Base-by-base conservation (phyloP, 37 sponge, comb jelly and placozoan species). In the Halichondria panicea region DNA sequence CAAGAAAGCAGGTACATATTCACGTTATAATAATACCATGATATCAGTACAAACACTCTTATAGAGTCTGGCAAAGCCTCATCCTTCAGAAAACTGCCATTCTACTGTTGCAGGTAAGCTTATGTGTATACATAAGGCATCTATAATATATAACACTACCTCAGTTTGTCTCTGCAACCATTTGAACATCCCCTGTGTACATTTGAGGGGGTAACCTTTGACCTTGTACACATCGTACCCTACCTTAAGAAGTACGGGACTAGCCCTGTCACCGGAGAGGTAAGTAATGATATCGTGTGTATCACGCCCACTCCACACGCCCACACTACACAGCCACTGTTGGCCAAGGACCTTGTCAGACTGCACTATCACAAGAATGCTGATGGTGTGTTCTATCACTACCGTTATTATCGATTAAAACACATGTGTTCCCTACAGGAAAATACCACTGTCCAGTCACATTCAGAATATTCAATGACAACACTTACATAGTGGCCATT, bases 381-480 rank as follows among this genome's bases (percentile, higher is more conserved):
- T 63, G 94, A 85, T 31, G 94, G 96, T 87, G 28, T 64, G 44
- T 30, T 48, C 4, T 48, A 38, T 25, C 12, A 63, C 34, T 59
- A 8, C 25, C 21, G 27, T 59, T 7, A 59, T 8, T 36, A 55
- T 53, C 0, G 30, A 15, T 27, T 40, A 35, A 55, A 30, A 21
- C 1, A 34, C 4, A 68, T 34, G 9, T 42, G 63, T 24, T 56
- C 13, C 24, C 36, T 66, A 41, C 62, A 94, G 95, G 92, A 0
- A 78, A 90, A 39, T 95, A 72, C 55, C 99, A 98, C 78, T 98
- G 99, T 65, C 99, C 99, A 1, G 91, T 95, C n/a, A 90, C 91
- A 31, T 98, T 72, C 76, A 87, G 81, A 50, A 92, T 93, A 34
- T 98, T 98, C 81, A 98, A 89, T 35, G 95, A 92, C 15, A 87